phyloP scores from a whole-genome alignment of 2,113 vertebrate genomes.

The Entomyzon cyanotis region DNA sequence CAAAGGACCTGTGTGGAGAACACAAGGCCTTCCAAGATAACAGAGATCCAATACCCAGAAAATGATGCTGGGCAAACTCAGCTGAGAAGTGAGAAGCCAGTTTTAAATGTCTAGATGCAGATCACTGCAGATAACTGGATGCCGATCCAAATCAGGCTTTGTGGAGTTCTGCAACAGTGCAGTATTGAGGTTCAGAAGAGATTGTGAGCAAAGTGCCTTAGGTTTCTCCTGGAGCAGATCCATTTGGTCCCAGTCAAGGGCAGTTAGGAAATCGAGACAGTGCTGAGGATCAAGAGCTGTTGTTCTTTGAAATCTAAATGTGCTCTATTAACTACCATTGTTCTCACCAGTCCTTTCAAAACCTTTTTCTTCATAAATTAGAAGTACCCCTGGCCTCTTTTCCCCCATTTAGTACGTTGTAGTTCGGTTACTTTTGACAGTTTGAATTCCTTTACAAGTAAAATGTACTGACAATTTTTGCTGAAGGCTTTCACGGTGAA shows the following conservation, averaged over 20 bases:
- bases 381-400: background rate
- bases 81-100: background rate
- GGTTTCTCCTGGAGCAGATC: background rate
- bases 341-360: background rate
- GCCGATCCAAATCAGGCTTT: background rate
- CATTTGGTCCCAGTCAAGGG: background rate
- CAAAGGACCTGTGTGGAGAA: background rate
- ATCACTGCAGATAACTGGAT: background rate
- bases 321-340: background rate
- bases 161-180: background rate
- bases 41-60: background rate
- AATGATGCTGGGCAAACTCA: background rate
- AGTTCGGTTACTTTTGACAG: background rate
- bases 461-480: background rate
- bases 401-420: background rate
- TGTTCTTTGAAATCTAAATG: background rate
- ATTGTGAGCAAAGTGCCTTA: background rate
- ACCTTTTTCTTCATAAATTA: background rate
- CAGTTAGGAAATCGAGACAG: background rate
- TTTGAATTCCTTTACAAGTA: constrained; percentile 9
- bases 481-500: constrained; percentile 20
- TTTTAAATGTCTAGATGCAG: background rate
- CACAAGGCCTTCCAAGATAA: background rate
- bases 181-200: background rate
- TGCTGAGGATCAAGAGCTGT: background rate